A percentile compares a stretch with the other conserved stretches of the same genome.
Evolutionary conservation across 30 jellyfish, hydroid and myxozoan species (phyloP).

Genomic region (Catostylus mosaicus): DNA sequence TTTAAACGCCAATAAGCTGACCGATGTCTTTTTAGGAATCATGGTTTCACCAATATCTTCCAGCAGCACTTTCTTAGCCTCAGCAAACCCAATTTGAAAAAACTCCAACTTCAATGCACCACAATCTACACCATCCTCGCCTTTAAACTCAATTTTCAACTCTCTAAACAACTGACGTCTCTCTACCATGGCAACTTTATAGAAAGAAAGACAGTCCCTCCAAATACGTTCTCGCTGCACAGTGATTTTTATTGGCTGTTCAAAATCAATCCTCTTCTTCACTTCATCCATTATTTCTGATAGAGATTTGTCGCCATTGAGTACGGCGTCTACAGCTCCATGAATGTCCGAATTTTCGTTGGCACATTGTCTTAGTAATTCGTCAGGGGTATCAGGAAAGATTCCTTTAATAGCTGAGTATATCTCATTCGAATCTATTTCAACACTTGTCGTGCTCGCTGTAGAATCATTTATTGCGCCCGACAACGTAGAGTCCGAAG

Average conservation of each 20-base stretch:
- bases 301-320: too few species aligned
- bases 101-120: constrained; percentile 22
- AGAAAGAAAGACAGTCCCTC: constrained; percentile 24
- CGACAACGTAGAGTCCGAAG: too few species aligned
- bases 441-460: too few species aligned
- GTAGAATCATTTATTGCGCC: too few species aligned
- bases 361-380: too few species aligned
- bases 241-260: background rate
- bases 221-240: constrained; percentile 13
- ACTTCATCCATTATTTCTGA: too few species aligned
- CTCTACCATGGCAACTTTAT: constrained; percentile 19
- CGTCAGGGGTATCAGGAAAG: too few species aligned
- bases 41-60: constrained; percentile 10
- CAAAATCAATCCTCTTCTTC: constrained; percentile 17
- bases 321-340: too few species aligned
- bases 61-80: constrained; percentile 1
- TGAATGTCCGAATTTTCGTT: too few species aligned
- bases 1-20: constrained; percentile 14
- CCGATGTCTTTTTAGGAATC: constrained; percentile 27
- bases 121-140: constrained; percentile 40
- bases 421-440: too few species aligned
- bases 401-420: too few species aligned
- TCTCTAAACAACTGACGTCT: constrained; percentile 17
- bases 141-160: constrained; percentile 26
- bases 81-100: constrained; percentile 10